Evolutionary conservation across 2,888 invertebrate genomes (phyloP).

Genomic region (Capitulum mitella): DNA sequence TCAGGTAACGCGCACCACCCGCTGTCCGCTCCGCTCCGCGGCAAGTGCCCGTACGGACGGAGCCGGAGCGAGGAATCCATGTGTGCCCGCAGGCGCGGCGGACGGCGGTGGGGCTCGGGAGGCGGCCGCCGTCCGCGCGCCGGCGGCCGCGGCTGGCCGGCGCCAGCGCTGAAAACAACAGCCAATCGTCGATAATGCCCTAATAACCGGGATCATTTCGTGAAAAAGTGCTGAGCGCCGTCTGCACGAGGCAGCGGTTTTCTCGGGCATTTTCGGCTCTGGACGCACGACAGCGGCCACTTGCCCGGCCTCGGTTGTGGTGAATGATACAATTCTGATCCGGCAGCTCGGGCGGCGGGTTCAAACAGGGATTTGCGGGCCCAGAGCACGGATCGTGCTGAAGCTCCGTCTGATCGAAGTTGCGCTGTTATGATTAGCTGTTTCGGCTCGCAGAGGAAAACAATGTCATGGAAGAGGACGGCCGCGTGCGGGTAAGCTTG

Average conservation of each 20-base stretch:
- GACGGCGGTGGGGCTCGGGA: constrained; percentile 46
- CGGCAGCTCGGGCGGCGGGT: too few species aligned
- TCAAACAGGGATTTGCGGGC: too few species aligned
- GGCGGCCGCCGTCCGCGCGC: constrained; percentile 28
- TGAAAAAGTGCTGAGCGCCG: neutral
- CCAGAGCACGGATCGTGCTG: too few species aligned
- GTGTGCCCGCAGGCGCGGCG: constrained; percentile 62
- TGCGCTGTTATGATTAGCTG: too few species aligned
- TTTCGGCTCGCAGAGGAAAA: too few species aligned
- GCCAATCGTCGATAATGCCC: constrained; percentile 1
- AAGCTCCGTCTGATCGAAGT: too few species aligned
- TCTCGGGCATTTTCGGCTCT: too few species aligned
- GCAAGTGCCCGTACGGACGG: neutral
- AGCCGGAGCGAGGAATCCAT: constrained; percentile 83
- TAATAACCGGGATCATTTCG: neutral
- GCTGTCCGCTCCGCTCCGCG: constrained; percentile 80
- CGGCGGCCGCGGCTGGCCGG: constrained; percentile 27
- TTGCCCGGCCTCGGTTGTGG: too few species aligned
- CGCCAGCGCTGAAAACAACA: neutral
- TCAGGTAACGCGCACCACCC: constrained; percentile 97
- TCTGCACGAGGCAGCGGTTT: neutral
- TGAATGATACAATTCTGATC: too few species aligned
- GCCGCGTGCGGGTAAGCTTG: too few species aligned
- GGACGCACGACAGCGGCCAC: too few species aligned
- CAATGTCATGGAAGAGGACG: too few species aligned